A percentile compares a stretch with the other conserved stretches of the same genome.
phyloP scores from a whole-genome alignment of 2,888 invertebrate species.

The Pterostichus niger region DNA sequence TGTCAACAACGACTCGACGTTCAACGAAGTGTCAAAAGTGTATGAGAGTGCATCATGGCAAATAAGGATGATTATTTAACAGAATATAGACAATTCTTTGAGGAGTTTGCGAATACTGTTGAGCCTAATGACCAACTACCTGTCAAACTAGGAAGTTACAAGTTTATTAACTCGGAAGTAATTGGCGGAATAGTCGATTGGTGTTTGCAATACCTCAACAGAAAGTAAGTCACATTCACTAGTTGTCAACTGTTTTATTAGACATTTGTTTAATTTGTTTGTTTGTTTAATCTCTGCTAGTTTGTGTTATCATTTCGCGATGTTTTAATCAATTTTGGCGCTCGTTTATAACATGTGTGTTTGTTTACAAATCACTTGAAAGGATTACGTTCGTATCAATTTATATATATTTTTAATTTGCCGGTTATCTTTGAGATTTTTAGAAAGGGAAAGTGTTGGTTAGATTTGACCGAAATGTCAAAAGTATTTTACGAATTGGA shows the following conservation, averaged over 20 bases:
- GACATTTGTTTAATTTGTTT: no score
- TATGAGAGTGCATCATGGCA: constrained; percentile 71
- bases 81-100: constrained; percentile 85
- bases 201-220: constrained; percentile 87
- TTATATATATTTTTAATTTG: no score
- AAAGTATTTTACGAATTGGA: no score
- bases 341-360: no score
- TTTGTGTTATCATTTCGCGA: no score
- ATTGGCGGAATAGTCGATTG: constrained; percentile 88
- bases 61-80: constrained; percentile 86
- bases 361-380: no score
- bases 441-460: no score
- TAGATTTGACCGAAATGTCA: no score
- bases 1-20: constrained; percentile 70
- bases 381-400: no score
- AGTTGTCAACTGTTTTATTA: background rate
- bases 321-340: no score
- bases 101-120: constrained; percentile 84
- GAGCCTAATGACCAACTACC: constrained; percentile 87
- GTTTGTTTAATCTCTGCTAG: no score
- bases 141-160: constrained; percentile 85
- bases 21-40: constrained; percentile 68
- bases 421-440: no score
- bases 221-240: constrained; percentile 85
- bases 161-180: constrained; percentile 84